These are phyloP conservation scores for Synanthedon tipuliformis DNA, from an alignment of 2,888 invertebrate species.

Conservation along the genomic window DNA sequence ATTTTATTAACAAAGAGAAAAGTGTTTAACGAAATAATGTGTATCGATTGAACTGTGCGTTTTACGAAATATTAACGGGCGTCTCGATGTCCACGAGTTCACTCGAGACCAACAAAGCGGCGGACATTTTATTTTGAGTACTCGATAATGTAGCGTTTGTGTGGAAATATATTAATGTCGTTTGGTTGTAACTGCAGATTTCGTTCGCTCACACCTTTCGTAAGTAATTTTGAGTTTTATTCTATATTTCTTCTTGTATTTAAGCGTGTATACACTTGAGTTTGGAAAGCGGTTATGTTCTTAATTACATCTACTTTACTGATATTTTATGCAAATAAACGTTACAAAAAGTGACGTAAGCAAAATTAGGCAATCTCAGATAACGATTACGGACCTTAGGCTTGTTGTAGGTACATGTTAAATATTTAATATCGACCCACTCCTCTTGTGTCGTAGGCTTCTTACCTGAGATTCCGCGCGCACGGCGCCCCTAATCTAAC, in stretches of 20 bases:
- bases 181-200: conserved; percentile 64
- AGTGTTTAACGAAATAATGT: conserved; percentile 53
- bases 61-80: conserved; percentile 55
- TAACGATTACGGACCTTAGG: conserved; percentile 18
- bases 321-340: conserved; percentile 56
- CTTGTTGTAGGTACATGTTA: conserved; percentile 25
- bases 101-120: conserved; percentile 70
- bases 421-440: conserved; percentile 56
- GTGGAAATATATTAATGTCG: conserved; percentile 66
- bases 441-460: conserved; percentile 49
- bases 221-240: conserved; percentile 43
- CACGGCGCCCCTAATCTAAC: conserved; percentile 68
- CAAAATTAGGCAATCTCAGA: conserved; percentile 41
- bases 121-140: conserved; percentile 72
- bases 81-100: conserved; percentile 70
- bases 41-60: conserved; percentile 45
- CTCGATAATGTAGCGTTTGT: conserved; percentile 71
- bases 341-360: conserved; percentile 59
- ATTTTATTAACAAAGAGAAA: conserved; percentile 45
- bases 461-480: conserved; percentile 59
- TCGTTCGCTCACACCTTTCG: conserved; percentile 68
- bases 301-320: conserved; percentile 50
- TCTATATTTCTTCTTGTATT: not conserved
- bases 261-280: conserved; percentile 11
- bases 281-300: conserved; percentile 41